A percentile compares a stretch with the other conserved stretches of the same genome.
These are phyloP conservation scores for Hestina assimilis DNA, from an alignment of 1,140 invertebrate species.

Conservation along the genomic window DNA sequence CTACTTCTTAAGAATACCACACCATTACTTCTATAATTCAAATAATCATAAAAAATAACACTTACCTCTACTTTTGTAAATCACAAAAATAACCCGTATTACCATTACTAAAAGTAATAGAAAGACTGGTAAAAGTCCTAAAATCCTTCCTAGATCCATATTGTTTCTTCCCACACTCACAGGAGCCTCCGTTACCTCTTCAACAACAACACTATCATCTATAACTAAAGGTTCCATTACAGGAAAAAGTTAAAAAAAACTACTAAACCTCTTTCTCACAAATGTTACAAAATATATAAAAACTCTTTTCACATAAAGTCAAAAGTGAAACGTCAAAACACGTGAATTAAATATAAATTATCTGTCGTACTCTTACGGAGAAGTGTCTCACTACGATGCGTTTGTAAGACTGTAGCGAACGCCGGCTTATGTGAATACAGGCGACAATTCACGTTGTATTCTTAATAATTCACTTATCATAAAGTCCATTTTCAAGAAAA, in stretches of 20 bases:
- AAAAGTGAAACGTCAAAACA: neutral
- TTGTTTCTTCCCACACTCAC: constrained; percentile 9
- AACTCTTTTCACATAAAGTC: neutral
- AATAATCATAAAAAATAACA: constrained; percentile 13
- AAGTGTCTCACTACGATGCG: constrained; percentile 1
- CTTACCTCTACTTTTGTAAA: constrained; percentile 47
- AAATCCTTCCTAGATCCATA: constrained; percentile 23
- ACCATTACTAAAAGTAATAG: constrained; percentile 44
- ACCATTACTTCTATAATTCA: neutral
- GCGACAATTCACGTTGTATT: neutral
- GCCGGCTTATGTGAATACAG: neutral
- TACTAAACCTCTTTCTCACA: neutral
- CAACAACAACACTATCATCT: constrained; percentile 12
- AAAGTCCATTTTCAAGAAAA: neutral
- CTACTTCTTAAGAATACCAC: no score
- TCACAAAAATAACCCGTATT: constrained; percentile 40
- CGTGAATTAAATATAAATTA: neutral
- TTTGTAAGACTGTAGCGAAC: neutral
- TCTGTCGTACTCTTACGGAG: neutral
- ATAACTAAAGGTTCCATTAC: constrained; percentile 8
- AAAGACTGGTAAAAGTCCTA: constrained; percentile 47
- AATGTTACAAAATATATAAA: neutral
- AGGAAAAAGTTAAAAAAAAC: neutral
- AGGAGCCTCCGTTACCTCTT: constrained; percentile 1
- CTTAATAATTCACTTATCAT: neutral